Conservation (phyloP, 2,797 vertebrate genomes). For the Acanthurus tractus region DNA sequence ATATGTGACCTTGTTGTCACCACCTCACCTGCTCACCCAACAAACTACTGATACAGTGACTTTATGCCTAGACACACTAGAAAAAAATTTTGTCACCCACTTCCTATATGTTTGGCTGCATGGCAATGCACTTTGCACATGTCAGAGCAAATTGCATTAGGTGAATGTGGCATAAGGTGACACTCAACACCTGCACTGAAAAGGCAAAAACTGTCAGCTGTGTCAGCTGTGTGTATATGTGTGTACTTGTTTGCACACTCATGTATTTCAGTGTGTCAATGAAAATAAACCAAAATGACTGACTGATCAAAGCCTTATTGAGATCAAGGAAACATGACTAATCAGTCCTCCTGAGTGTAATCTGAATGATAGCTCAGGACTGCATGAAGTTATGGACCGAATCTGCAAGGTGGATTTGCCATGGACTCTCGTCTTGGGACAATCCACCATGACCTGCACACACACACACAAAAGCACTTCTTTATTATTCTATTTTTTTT, state of each 20-base stretch:
- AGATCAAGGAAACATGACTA: conserved; percentile 56
- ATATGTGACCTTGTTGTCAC: not conserved
- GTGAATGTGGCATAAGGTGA: conserved; percentile 6
- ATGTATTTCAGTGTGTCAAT: not conserved
- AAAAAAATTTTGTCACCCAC: not conserved
- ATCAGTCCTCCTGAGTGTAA: conserved; percentile 56
- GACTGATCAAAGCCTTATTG: conserved; percentile 44
- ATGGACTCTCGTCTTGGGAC: conserved; percentile 15
- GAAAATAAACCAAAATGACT: conserved; percentile 39
- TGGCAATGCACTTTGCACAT: not conserved
- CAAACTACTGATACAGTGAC: not conserved
- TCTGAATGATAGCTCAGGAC: conserved; percentile 37
- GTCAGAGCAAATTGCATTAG: not conserved
- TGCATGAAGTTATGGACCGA: conserved; percentile 41
- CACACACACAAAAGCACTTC: not conserved
- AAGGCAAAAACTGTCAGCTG: not conserved
- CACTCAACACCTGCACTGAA: not conserved
- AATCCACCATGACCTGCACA: conserved; percentile 28
- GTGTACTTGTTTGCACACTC: not conserved
- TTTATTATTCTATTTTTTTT: not conserved
- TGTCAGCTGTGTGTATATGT: not conserved
- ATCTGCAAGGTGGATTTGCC: conserved; percentile 40
- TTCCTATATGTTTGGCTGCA: not conserved
- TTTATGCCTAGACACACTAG: not conserved
- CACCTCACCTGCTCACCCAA: not conserved